phyloP scores from a whole-genome alignment of 1,140 invertebrate species.

The Sitophilus oryzae region DNA sequence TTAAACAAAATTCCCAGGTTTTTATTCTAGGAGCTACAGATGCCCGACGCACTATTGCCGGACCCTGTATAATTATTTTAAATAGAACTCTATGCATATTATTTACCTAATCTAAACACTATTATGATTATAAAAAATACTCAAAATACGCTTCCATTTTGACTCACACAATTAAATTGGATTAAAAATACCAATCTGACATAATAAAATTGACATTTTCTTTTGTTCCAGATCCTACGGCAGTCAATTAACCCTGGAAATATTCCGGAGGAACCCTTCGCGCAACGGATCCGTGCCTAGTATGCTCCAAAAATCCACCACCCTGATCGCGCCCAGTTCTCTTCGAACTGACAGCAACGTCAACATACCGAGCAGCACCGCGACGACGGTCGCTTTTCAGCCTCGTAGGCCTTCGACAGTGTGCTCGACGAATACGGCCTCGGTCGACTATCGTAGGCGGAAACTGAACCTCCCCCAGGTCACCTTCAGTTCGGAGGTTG shows the following conservation, averaged over 20 bases:
- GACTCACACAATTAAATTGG: too few relatives aligned
- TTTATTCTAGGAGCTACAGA: too few relatives aligned
- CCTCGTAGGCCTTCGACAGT: conserved; percentile 50
- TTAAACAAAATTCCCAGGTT: too few relatives aligned
- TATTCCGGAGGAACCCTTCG: conserved; percentile 59
- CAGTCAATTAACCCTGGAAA: conserved; percentile 66
- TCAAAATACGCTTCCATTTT: too few relatives aligned
- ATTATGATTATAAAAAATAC: too few relatives aligned
- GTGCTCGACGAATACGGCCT: conserved; percentile 49
- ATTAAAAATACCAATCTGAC: too few relatives aligned
- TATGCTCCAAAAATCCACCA: conserved; percentile 34
- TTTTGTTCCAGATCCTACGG: conserved; percentile 54
- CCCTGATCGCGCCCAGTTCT: conserved; percentile 25
- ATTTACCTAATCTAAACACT: too few relatives aligned
- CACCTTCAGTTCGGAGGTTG: conserved; percentile 79
- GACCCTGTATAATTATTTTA: too few relatives aligned
- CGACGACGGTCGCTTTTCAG: conserved; percentile 21
- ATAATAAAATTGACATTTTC: neutral
- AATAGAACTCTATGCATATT: too few relatives aligned
- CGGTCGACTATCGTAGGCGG: conserved; percentile 52
- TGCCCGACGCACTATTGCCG: too few relatives aligned
- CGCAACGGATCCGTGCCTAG: conserved; percentile 44
- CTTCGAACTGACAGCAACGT: conserved; percentile 43
- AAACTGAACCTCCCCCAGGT: conserved; percentile 69
- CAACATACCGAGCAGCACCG: conserved; percentile 41